Conservation (phyloP, 53 echinoderm and acorn worm species). For the Paracentrotus lividus region DNA sequence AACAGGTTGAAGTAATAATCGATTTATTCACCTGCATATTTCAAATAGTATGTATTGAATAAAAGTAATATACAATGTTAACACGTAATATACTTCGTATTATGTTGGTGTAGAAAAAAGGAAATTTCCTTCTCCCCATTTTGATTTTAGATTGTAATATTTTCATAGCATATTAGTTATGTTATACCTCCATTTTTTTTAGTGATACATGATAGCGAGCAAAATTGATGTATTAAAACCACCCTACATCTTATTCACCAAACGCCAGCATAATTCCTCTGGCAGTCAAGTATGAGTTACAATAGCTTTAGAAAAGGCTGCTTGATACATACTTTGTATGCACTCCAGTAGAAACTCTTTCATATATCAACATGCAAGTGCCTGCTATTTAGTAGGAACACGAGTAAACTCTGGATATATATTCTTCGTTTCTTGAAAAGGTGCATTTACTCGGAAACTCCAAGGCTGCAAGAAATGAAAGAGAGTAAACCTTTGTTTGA, state of each 20-base stretch:
- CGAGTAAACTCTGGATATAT: background rate
- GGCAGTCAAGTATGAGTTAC: background rate
- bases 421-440: background rate
- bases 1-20: too few relatives aligned
- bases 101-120: too few relatives aligned
- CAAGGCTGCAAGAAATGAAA: background rate
- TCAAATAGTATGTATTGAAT: too few relatives aligned
- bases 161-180: too few relatives aligned
- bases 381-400: background rate
- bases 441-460: conserved; percentile 30
- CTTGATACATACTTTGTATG: background rate
- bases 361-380: background rate
- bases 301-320: background rate
- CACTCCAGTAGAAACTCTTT: background rate
- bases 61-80: too few relatives aligned
- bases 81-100: too few relatives aligned
- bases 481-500: conserved; percentile 9
- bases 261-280: background rate
- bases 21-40: too few relatives aligned
- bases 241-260: background rate
- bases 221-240: background rate
- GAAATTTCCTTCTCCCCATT: too few relatives aligned
- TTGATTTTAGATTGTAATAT: too few relatives aligned
- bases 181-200: background rate
- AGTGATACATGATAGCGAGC: background rate